Conservation (phyloP, 2,797 vertebrate genomes). For the Anableps anableps region DNA sequence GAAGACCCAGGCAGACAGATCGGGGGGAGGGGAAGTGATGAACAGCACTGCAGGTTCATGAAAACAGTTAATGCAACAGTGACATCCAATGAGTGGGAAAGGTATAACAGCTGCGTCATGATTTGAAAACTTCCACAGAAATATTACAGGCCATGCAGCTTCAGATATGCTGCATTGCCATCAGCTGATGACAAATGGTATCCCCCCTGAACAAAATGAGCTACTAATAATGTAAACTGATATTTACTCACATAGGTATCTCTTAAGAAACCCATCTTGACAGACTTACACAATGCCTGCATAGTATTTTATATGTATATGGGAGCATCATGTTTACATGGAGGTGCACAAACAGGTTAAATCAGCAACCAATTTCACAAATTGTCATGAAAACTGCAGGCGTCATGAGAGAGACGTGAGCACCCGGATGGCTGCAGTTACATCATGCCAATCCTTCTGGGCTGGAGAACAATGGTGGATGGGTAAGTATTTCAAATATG, state of each 20-base stretch:
- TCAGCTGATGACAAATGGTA: conserved; percentile 35
- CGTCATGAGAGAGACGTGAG: not conserved
- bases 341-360: not conserved
- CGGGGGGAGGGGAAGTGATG: conserved; percentile 67
- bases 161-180: conserved; percentile 52
- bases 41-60: conserved; percentile 34
- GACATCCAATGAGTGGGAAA: conserved; percentile 61
- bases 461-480: not conserved
- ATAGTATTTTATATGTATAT: not conserved
- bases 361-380: not conserved
- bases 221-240: not conserved
- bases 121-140: not conserved
- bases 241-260: not conserved
- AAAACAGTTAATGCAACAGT: conserved; percentile 43
- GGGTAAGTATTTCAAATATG: not conserved
- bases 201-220: not conserved
- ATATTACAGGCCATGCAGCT: not conserved
- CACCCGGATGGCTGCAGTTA: not conserved
- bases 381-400: not conserved
- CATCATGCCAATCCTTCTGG: not conserved
- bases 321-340: not conserved
- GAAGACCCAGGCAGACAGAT: conserved; percentile 39
- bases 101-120: conserved; percentile 49
- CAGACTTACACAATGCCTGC: not conserved
- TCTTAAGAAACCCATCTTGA: not conserved